Conservation (phyloP, 2,113 vertebrate genomes). For the Strigops habroptila region DNA sequence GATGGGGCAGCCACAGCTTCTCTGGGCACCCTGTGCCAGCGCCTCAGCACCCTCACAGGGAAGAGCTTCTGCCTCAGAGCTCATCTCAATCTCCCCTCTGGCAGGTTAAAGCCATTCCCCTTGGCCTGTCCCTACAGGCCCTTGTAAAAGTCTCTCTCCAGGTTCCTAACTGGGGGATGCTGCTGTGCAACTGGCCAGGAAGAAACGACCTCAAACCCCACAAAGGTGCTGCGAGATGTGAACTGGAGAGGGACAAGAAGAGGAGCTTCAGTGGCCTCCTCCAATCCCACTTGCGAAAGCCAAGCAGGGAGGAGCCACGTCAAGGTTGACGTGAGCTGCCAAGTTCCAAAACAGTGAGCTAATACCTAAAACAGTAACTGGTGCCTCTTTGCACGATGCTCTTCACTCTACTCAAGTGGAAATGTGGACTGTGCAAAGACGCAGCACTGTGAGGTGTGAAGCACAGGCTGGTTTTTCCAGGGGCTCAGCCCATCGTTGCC, state of each 20-base stretch:
- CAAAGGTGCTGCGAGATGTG: not conserved
- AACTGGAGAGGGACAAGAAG: not conserved
- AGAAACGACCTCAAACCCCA: not conserved
- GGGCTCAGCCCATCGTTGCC: not conserved
- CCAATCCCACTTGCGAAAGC: not conserved
- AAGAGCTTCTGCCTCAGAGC: not conserved
- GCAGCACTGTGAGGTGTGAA: not conserved
- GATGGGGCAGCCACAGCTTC: too few species aligned
- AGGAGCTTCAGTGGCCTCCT: not conserved
- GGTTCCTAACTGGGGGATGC: not conserved
- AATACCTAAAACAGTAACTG: not conserved
- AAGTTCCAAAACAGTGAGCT: not conserved
- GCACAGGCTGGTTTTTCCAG: not conserved
- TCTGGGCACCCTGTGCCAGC: too few species aligned
- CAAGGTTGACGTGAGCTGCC: not conserved
- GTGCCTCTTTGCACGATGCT: fast-evolving
- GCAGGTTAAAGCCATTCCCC: not conserved
- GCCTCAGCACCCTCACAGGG: too few species aligned
- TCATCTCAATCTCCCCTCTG: not conserved
- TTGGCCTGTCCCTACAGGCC: not conserved
- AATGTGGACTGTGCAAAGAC: fast-evolving
- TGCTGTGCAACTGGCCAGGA: not conserved
- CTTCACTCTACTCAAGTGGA: fast-evolving
- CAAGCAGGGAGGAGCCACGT: not conserved
- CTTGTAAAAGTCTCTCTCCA: not conserved